phyloP scores from a whole-genome alignment of 2,888 invertebrate genomes.

The Hemicrepidius hirtus region DNA sequence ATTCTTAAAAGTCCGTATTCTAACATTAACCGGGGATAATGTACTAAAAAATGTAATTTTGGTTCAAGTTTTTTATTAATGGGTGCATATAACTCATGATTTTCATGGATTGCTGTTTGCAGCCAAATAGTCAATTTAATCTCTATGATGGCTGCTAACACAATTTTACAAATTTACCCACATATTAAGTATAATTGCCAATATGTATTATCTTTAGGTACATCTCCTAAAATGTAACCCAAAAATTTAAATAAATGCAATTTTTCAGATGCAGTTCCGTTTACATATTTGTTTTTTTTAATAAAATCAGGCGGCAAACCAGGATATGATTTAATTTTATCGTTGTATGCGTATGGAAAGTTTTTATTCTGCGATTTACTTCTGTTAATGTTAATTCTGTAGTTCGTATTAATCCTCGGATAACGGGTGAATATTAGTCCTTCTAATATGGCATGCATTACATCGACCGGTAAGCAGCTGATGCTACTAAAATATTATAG shows the following conservation, averaged over 20 bases:
- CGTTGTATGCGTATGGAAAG: not conserved
- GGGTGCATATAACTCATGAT: not conserved
- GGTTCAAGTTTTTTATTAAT: not conserved
- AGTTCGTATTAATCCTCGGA: not conserved
- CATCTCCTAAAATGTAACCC: not conserved
- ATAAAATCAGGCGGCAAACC: not conserved
- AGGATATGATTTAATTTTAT: not conserved
- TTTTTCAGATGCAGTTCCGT: not conserved
- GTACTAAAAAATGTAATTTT: not conserved
- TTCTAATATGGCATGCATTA: slow-evolving; percentile 5
- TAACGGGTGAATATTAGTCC: not conserved
- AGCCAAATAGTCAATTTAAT: not conserved
- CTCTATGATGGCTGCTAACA: not conserved
- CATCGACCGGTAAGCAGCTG: not conserved
- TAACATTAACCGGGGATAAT: not conserved
- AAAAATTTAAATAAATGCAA: not conserved
- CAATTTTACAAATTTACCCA: slow-evolving; percentile 1
- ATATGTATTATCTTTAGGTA: not conserved
- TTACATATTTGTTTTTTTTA: not conserved
- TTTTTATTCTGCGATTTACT: slow-evolving; percentile 1
- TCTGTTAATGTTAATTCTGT: not conserved
- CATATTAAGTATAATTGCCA: slow-evolving; percentile 1
- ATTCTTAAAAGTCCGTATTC: not conserved
- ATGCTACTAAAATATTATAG: not conserved
- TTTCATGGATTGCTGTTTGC: not conserved